These are phyloP conservation scores for Cepaea nemoralis DNA, from an alignment of 1,140 invertebrate species.

Conservation along the genomic window DNA sequence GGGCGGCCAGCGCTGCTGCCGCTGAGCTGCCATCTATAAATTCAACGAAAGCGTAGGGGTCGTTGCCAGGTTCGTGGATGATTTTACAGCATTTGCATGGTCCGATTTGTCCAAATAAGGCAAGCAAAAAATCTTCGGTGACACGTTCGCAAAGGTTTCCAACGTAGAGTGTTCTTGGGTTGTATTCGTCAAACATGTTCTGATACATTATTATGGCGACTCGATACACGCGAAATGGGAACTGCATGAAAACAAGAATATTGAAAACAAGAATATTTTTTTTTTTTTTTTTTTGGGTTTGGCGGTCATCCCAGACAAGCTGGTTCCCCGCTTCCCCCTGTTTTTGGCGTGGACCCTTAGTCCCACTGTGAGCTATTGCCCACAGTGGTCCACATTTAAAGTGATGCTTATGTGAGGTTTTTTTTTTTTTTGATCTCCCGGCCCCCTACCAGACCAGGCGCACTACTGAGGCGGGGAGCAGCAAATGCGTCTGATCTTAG, in stretches of 20 bases:
- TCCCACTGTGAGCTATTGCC: too few species aligned
- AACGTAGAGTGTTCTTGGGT: constrained; percentile 79
- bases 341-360: too few species aligned
- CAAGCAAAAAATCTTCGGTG: constrained; percentile 92
- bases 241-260: constrained; percentile 63
- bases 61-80: constrained; percentile 94
- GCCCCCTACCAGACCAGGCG: too few species aligned
- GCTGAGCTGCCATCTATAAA: constrained; percentile 94
- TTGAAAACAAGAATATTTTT: too few species aligned
- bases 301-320: too few species aligned
- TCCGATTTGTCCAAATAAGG: constrained; percentile 95
- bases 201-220: constrained; percentile 59
- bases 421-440: too few species aligned
- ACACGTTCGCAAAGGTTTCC: constrained; percentile 94
- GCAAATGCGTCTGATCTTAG: too few species aligned
- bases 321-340: too few species aligned
- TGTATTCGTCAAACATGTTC: constrained; percentile 53
- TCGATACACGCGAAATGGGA: constrained; percentile 51
- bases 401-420: too few species aligned
- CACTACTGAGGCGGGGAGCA: too few species aligned
- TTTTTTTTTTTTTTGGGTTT: too few species aligned
- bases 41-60: constrained; percentile 98
- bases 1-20: constrained; percentile 92
- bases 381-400: too few species aligned
- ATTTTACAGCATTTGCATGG: constrained; percentile 98